Evolutionary conservation across 1,140 invertebrate genomes (phyloP), one percentile per base, ranked within the genome.

Genomic region (Nilaparvata lugens): DNA sequence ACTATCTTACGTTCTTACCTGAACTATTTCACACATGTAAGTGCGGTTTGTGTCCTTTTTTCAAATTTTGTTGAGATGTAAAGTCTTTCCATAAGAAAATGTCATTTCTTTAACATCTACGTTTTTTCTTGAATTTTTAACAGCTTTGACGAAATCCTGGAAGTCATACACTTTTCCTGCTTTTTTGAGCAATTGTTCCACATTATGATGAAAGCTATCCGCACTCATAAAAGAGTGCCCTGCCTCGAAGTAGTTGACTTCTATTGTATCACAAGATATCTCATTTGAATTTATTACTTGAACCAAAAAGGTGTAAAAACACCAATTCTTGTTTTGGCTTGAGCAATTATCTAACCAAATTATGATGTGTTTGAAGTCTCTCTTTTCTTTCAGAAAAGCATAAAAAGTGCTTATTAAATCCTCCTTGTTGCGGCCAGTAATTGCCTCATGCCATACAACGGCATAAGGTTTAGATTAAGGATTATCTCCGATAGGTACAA

Each of bases 171-270:
- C 19, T 60, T 54, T 53, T 1, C 24, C 24, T 35, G 14, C 14
- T 42, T 60, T 53, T 40, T 54, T 60, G 4, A 60, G 23, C 0
- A 51, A 35, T 7, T 9, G 31, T 28, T 60, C 69, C 16, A 73
- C 67, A 43, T 66, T 58, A 43, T 70, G 69, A 43, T 71, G 71
- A 57, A 71, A 71, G 40, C 62, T 56, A 53, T 70, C 69, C 11
- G 69, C 68, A 21, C 62, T 63, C 67, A 70, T 70, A 58, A 70
- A 69, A 14, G 69, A 67, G 38, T 70, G 65, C 1, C 65, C 65
- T 1, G 67, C 57, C 43, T 68, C 62, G 62, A 70, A 70, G 62
- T 68, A 70, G 31, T 43, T 61, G 21, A 65, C 9, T 13, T 55
- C 45, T 19, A 65, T 62, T 18, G 24, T 51, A 9, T 65, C 23